These are phyloP conservation scores for Motacilla tschutschensis DNA, from an alignment of 2,113 vertebrate genomes.

Conservation along the genomic window DNA sequence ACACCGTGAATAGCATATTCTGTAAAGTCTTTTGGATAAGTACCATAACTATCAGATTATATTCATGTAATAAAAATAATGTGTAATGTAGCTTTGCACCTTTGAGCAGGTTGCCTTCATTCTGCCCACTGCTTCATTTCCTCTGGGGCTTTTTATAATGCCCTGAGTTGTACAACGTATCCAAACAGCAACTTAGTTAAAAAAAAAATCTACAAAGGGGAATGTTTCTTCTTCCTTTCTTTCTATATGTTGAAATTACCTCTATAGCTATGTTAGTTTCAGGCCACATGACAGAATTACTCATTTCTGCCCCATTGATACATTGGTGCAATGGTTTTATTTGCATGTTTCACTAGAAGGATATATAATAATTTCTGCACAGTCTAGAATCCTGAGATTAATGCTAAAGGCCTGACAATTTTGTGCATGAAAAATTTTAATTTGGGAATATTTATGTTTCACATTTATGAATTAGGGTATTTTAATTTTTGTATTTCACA, in stretches of 20 bases:
- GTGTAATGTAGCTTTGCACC: constrained; percentile 1
- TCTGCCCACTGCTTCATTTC: constrained; percentile 7
- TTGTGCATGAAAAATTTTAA: not conserved
- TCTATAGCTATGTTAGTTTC: not conserved
- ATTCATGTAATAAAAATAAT: constrained; percentile 30
- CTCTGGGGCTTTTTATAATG: constrained; percentile 3
- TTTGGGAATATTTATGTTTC: not conserved
- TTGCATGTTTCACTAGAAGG: not conserved
- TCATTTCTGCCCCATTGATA: not conserved
- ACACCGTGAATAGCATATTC: constrained; percentile 3
- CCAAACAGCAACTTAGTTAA: constrained; percentile 20
- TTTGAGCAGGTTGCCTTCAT: constrained; percentile 20
- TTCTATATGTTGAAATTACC: not conserved
- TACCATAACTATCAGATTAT: constrained; percentile 15
- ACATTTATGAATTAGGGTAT: not conserved
- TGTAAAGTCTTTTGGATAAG: constrained; percentile 27
- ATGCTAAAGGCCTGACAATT: not conserved
- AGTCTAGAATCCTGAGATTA: not conserved
- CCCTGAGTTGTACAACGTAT: not conserved
- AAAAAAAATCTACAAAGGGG: not conserved
- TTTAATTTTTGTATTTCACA: not conserved
- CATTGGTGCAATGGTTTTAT: not conserved
- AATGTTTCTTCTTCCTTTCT: not conserved
- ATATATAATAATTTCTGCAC: not conserved
- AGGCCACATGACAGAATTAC: not conserved